Base-by-base conservation (phyloP, 1,140 invertebrate species). In the Philotrypesis tridentata region DNA sequence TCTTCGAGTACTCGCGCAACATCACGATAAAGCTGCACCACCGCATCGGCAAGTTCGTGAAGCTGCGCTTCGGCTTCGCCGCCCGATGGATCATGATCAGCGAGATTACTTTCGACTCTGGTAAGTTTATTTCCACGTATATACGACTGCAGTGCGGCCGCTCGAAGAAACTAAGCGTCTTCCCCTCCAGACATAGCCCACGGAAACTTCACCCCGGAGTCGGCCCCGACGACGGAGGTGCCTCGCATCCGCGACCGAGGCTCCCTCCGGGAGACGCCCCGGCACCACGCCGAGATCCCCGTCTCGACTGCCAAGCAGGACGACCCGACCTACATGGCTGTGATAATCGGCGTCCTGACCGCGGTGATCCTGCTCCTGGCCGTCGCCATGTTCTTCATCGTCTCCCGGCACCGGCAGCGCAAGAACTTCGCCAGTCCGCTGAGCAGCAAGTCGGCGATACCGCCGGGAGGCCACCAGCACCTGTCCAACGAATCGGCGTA, bases 51-150 rank as follows among this genome's bases (percentile, higher is more conserved):
- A 92, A 92, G 85, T 95, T 93, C 87, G 93, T 95, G 68, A 95
- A 94, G 84, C 86, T 95, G 55, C 92, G 93, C 78, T 92, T 96
- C 40, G 92, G 90, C 84, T 96, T 95, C 84, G 93, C 94, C 29
- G 91, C 94, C 0, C 92, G 93, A 79, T 96, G 95, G 95, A 93
- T 96, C 76, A 93, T 96, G 90, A 94, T 96, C 84, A 95, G 94
- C 85, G 95, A 96, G 89, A 92, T 96, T 40, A 93, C 92, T 72
- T 94, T 94, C 86, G 92, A 93, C 80, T 94, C 93, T 40, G 93
- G 93, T 94, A 84, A 92, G 90, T 88, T 73, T 55, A 27, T n/a
- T n/a, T n/a, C n/a, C n/a, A n/a, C n/a, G n/a, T n/a, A n/a, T n/a
- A n/a, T n/a, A n/a, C n/a, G n/a, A n/a, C n/a, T n/a, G n/a, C n/a